phyloP scores from a whole-genome alignment of 2,888 invertebrate species.

The Diplolepis rosae region DNA sequence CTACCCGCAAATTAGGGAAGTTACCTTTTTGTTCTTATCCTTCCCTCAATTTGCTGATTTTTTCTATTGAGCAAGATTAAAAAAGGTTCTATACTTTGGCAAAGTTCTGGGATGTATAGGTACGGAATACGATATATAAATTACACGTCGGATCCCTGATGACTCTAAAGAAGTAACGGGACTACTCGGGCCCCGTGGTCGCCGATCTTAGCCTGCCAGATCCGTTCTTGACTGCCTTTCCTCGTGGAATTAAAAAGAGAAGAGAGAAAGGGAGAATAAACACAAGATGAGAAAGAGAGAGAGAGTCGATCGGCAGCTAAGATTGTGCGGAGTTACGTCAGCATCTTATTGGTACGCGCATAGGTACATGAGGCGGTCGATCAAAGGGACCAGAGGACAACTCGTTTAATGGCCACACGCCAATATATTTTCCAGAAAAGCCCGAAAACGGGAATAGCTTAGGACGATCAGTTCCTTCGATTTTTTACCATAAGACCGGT shows the following conservation, averaged over 20 bases:
- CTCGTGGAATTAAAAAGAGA: conserved; percentile 61
- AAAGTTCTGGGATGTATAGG: conserved; percentile 49
- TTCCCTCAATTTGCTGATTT: no score
- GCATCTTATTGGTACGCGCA: conserved; percentile 68
- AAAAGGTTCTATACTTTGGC: conserved; percentile 57
- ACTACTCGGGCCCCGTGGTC: conserved; percentile 54
- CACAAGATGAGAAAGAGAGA: conserved; percentile 30
- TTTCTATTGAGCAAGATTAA: conserved; percentile 43
- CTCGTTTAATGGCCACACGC: conserved; percentile 62
- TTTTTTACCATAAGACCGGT: conserved; percentile 23
- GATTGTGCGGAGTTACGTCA: conserved; percentile 70
- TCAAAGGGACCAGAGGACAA: conserved; percentile 62
- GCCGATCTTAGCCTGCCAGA: conserved; percentile 55
- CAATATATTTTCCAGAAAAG: conserved; percentile 45
- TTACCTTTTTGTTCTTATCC: neutral
- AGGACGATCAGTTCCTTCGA: neutral
- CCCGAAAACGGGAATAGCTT: conserved; percentile 24
- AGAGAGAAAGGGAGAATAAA: conserved; percentile 39
- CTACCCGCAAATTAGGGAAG: neutral
- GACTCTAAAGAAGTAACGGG: conserved; percentile 68
- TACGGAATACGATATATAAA: conserved; percentile 68
- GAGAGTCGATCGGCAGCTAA: conserved; percentile 62
- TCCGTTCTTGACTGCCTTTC: conserved; percentile 45
- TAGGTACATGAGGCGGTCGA: conserved; percentile 65
- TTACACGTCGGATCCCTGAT: conserved; percentile 69